Conservation (phyloP, 2,797 vertebrate genomes). For the Hemibagrus guttatus region DNA sequence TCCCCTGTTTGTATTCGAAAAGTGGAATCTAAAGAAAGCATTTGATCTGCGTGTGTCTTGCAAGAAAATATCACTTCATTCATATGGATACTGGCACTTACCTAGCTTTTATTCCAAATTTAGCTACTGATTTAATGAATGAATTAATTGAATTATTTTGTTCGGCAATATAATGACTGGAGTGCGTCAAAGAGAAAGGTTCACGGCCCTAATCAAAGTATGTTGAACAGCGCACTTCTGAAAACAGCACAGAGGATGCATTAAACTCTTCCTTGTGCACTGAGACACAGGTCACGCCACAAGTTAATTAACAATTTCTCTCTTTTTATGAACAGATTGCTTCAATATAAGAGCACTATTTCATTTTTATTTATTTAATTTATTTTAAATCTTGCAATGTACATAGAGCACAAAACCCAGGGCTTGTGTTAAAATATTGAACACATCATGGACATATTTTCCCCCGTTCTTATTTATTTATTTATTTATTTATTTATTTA, state of each 20-base stretch:
- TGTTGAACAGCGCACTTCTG: background rate
- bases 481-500: background rate
- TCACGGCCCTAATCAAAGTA: conserved; percentile 14
- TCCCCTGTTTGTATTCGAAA: background rate
- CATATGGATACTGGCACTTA: background rate
- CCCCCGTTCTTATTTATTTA: no score
- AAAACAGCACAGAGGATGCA: background rate
- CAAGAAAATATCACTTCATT: background rate
- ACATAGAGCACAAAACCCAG: background rate
- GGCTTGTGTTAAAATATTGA: background rate
- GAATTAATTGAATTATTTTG: conserved; percentile 6
- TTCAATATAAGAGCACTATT: background rate
- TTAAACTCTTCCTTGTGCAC: background rate
- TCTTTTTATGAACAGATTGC: background rate
- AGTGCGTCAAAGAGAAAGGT: conserved; percentile 4
- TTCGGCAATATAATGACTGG: background rate
- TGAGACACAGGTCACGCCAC: background rate
- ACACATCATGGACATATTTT: background rate
- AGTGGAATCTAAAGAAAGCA: background rate
- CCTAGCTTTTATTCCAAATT: background rate
- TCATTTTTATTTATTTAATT: background rate
- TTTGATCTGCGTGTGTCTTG: background rate
- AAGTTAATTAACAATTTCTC: conserved; percentile 4
- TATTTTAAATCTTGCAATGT: background rate
- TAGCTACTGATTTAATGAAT: conserved; percentile 17